These are phyloP conservation scores for Cremastinae sp. DNA, from an alignment of 2,888 invertebrate species.

Conservation along the genomic window DNA sequence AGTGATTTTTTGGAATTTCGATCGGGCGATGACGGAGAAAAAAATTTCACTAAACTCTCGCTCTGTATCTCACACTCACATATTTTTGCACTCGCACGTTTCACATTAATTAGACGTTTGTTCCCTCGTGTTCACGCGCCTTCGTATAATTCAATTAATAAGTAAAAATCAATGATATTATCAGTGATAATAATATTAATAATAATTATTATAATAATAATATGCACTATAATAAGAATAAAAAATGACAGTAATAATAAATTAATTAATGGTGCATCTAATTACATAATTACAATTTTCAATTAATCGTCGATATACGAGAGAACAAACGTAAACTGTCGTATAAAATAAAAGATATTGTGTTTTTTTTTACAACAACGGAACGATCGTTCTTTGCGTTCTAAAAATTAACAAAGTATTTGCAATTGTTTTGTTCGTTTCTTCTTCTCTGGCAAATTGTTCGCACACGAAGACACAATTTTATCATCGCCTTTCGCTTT, in stretches of 20 bases:
- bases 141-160: constrained; percentile 38
- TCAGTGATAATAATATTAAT: constrained; percentile 61
- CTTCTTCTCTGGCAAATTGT: constrained; percentile 23
- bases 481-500: constrained; percentile 6
- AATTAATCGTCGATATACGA: constrained; percentile 41
- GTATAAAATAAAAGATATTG: constrained; percentile 4
- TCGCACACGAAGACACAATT: neutral
- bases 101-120: too few species aligned
- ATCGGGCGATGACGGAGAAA: constrained; percentile 27
- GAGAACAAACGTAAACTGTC: constrained; percentile 37
- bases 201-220: constrained; percentile 1
- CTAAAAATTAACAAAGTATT: constrained; percentile 67
- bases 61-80: constrained; percentile 45
- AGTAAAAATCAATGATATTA: constrained; percentile 61
- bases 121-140: too few species aligned
- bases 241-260: constrained; percentile 65
- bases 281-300: constrained; percentile 53
- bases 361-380: constrained; percentile 65
- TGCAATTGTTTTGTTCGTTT: constrained; percentile 40
- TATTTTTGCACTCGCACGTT: constrained; percentile 41
- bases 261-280: constrained; percentile 69
- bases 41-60: constrained; percentile 50
- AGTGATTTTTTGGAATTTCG: constrained; percentile 45
- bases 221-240: constrained; percentile 16
- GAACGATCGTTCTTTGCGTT: constrained; percentile 66